phyloP scores from a whole-genome alignment of 2,888 invertebrate genomes.

The Lamellibrachia satsuma region DNA sequence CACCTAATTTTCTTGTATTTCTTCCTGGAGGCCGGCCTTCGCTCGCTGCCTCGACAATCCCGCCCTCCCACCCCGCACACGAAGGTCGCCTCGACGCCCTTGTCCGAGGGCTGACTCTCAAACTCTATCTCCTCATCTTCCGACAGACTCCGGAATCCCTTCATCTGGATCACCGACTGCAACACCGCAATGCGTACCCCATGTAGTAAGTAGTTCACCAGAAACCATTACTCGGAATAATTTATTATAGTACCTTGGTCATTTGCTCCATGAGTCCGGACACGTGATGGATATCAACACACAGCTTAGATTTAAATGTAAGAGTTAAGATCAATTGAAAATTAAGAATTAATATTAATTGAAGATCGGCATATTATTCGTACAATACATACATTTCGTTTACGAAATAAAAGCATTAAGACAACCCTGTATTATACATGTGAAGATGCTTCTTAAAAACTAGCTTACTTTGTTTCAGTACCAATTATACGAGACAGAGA shows the following conservation, averaged over 20 bases:
- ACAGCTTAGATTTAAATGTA: background rate
- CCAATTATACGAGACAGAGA: too few relatives aligned
- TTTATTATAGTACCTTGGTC: too few relatives aligned
- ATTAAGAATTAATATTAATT: background rate
- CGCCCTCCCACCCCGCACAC: slow-evolving; percentile 82
- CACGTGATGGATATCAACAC: too few relatives aligned
- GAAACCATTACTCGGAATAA: too few relatives aligned
- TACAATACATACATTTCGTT: background rate
- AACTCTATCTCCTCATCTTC: slow-evolving; percentile 91
- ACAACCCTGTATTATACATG: background rate
- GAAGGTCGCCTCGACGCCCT: slow-evolving; percentile 86
- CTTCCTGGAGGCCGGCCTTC: slow-evolving; percentile 83
- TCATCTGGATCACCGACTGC: slow-evolving; percentile 91
- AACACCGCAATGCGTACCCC: slow-evolving; percentile 34
- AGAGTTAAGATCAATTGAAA: background rate
- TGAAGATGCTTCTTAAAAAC: background rate
- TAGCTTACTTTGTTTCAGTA: background rate
- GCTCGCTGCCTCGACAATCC: slow-evolving; percentile 84
- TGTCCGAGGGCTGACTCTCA: slow-evolving; percentile 83
- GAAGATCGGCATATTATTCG: background rate
- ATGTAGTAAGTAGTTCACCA: too few relatives aligned
- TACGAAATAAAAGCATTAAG: background rate
- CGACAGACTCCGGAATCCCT: slow-evolving; percentile 86
- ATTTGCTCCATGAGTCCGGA: too few relatives aligned
- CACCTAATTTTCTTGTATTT: slow-evolving; percentile 86